Conservation (phyloP, 2,797 vertebrate genomes). For the Sphaeramia orbicularis region DNA sequence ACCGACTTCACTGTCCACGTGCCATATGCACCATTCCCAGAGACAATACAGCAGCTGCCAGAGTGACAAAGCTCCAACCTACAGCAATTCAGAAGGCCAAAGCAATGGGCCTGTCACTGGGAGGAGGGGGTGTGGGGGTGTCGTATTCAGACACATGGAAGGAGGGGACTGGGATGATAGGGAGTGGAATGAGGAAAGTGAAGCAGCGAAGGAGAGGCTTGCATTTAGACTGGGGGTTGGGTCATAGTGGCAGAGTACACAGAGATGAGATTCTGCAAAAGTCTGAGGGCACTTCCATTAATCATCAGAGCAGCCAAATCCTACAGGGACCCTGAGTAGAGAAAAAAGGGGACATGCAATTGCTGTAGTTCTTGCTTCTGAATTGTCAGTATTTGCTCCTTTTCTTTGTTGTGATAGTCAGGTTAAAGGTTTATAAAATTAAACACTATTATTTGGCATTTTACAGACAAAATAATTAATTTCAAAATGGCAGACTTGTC, state of each 20-base stretch:
- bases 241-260: conserved; percentile 42
- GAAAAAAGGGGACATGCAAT: conserved; percentile 57
- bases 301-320: conserved; percentile 68
- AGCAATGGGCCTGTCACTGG: conserved; percentile 55
- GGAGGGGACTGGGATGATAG: conserved; percentile 33
- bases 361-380: background rate
- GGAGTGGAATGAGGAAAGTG: conserved; percentile 2
- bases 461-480: too few species aligned
- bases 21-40: conserved; percentile 73
- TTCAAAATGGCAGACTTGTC: too few species aligned
- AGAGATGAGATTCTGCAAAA: conserved; percentile 57
- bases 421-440: too few species aligned
- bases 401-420: too few species aligned
- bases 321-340: conserved; percentile 54
- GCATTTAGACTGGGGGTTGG: conserved; percentile 54
- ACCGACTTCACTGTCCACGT: conserved; percentile 62
- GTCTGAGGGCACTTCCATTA: conserved; percentile 69
- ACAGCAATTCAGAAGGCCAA: conserved; percentile 64
- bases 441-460: too few species aligned
- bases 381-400: too few species aligned
- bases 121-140: conserved; percentile 27
- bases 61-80: conserved; percentile 74
- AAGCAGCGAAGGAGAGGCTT: conserved; percentile 14
- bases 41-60: conserved; percentile 84
- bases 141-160: conserved; percentile 48